These are phyloP conservation scores for Anableps anableps DNA, from an alignment of 2,797 vertebrate genomes.

Conservation along the genomic window DNA sequence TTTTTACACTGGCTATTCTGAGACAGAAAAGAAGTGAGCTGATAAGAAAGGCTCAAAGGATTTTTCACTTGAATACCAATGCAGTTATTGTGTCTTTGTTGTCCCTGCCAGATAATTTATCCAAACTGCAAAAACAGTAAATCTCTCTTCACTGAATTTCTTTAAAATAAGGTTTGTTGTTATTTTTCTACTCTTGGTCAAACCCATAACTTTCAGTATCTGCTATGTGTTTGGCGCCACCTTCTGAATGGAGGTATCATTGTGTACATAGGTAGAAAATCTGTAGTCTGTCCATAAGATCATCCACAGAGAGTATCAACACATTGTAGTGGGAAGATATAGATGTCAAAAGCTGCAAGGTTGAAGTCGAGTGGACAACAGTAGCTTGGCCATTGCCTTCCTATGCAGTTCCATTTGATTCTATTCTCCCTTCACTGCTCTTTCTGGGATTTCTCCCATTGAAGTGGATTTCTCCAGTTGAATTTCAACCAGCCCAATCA, in stretches of 20 bases:
- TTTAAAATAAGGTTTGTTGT: not conserved
- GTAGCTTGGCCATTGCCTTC: not conserved
- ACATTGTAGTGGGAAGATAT: not conserved
- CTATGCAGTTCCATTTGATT: too few relatives aligned
- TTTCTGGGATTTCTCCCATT: too few relatives aligned
- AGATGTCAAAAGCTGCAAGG: not conserved
- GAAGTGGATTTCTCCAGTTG: too few relatives aligned
- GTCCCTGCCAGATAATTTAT: too few relatives aligned
- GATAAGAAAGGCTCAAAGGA: not conserved
- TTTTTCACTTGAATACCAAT: not conserved
- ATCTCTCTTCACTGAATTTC: not conserved
- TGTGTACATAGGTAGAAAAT: not conserved
- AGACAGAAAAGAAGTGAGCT: not conserved
- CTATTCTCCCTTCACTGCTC: too few relatives aligned
- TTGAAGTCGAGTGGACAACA: not conserved
- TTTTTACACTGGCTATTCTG: not conserved
- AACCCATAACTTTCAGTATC: not conserved
- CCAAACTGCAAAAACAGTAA: too few relatives aligned
- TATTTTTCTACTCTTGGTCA: not conserved
- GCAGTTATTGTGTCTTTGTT: not conserved
- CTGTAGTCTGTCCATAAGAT: not conserved
- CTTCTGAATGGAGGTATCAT: not conserved
- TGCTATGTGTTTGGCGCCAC: not conserved
- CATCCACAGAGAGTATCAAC: not conserved
- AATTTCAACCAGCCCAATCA: too few relatives aligned